phyloP scores from a whole-genome alignment of 1,140 invertebrate species.

The Cydia amplana region DNA sequence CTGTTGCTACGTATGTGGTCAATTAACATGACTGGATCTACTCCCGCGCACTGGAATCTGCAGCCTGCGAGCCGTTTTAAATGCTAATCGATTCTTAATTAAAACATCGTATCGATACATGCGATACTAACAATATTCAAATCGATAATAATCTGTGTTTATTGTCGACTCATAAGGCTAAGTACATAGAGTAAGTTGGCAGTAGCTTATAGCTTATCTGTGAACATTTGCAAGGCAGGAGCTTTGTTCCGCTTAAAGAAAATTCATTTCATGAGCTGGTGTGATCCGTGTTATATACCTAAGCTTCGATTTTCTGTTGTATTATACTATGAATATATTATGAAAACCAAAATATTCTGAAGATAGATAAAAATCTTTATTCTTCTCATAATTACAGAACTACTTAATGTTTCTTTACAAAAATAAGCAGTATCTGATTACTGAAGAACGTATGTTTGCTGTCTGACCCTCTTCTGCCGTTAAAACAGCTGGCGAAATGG shows the following conservation, averaged over 20 bases:
- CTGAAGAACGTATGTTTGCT: neutral
- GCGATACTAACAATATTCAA: conserved; percentile 15
- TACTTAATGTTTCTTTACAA: too few relatives aligned
- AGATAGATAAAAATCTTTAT: too few relatives aligned
- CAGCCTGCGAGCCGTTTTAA: conserved; percentile 47
- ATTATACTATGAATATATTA: too few relatives aligned
- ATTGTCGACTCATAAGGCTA: neutral
- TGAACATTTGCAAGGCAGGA: neutral
- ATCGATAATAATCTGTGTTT: conserved; percentile 26
- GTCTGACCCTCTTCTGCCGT: neutral
- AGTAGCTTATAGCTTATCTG: neutral
- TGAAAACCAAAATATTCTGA: too few relatives aligned
- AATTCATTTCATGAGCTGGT: too few relatives aligned
- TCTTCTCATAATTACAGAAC: too few relatives aligned
- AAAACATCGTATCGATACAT: conserved; percentile 38
- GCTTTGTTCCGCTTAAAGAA: neutral
- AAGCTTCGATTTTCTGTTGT: too few relatives aligned
- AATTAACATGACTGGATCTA: conserved; percentile 54
- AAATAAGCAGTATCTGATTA: too few relatives aligned
- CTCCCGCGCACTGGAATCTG: conserved; percentile 47
- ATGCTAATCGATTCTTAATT: conserved; percentile 49
- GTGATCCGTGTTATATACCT: too few relatives aligned
- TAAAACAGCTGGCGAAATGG: conserved; percentile 1
- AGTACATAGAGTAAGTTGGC: neutral
- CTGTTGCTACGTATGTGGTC: conserved; percentile 35